Conservation (phyloP, 37 sponge, comb jelly and placozoan species). For the Cliona cf. orientalis region DNA sequence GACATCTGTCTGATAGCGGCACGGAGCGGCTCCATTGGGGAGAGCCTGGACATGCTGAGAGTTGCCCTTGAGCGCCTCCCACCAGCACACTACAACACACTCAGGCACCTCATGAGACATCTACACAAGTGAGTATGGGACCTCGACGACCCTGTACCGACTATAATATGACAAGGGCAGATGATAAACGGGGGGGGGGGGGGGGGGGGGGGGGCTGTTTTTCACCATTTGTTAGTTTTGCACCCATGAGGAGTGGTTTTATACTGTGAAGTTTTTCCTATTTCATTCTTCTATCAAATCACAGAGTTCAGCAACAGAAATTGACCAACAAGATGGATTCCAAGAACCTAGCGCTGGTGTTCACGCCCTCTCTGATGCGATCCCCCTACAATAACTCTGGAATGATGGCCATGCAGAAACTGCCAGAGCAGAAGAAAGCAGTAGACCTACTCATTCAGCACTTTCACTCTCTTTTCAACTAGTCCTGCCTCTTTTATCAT, state of each 20-base stretch:
- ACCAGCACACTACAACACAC: conserved; percentile 86
- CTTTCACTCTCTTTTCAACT: conserved; percentile 27
- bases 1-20: conserved; percentile 82
- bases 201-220: too few relatives aligned
- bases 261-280: too few relatives aligned
- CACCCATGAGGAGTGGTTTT: too few relatives aligned
- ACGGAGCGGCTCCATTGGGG: conserved; percentile 45
- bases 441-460: conserved; percentile 69
- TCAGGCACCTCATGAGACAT: conserved; percentile 78
- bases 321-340: conserved; percentile 77
- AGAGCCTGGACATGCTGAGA: conserved; percentile 68
- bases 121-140: conserved; percentile 61
- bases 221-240: too few relatives aligned
- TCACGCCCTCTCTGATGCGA: conserved; percentile 84
- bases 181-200: too few relatives aligned
- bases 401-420: conserved; percentile 64
- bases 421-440: conserved; percentile 76
- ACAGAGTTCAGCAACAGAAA: conserved; percentile 55
- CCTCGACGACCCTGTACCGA: too few relatives aligned
- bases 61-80: conserved; percentile 70
- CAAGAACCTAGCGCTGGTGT: conserved; percentile 89
- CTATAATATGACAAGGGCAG: too few relatives aligned
- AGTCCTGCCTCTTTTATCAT: too few relatives aligned
- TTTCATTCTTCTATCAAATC: too few relatives aligned
- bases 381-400: conserved; percentile 58